Conservation (phyloP, 2,113 vertebrate genomes). For the Lasiurus borealis region DNA sequence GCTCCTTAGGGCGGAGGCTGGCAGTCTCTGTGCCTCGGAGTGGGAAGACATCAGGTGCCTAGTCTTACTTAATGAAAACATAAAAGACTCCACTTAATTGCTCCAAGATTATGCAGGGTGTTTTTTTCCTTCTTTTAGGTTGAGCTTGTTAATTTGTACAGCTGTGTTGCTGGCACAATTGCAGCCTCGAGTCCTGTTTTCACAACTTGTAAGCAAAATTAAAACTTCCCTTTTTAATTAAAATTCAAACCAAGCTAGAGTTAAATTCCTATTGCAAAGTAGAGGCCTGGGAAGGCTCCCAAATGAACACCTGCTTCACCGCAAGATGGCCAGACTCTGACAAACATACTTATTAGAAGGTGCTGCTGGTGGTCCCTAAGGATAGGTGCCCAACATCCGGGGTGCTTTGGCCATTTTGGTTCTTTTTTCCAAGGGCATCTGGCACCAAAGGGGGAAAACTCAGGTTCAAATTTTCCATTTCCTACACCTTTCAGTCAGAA, state of each 20-base stretch:
- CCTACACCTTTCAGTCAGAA: neutral
- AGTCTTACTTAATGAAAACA: constrained; percentile 79
- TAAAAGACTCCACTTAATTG: constrained; percentile 79
- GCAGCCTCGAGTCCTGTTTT: constrained; percentile 80
- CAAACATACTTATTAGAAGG: neutral
- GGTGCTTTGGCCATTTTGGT: neutral
- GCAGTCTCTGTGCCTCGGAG: neutral
- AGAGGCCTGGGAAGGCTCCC: constrained; percentile 51
- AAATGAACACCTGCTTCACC: constrained; percentile 68
- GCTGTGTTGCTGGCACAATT: constrained; percentile 78
- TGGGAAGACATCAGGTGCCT: constrained; percentile 73
- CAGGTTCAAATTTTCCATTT: neutral
- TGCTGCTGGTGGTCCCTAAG: accelerated
- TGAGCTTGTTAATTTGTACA: constrained; percentile 84
- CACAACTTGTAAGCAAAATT: constrained; percentile 84
- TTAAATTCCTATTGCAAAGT: constrained; percentile 60
- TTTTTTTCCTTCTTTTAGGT: constrained; percentile 70
- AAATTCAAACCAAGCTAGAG: constrained; percentile 78
- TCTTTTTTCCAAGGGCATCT: neutral
- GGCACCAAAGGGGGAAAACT: neutral
- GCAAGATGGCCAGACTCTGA: neutral
- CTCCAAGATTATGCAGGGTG: constrained; percentile 69
- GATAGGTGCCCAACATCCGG: neutral
- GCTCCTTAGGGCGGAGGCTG: neutral
- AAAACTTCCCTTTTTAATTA: constrained; percentile 84